Evolutionary conservation across 2,888 invertebrate genomes (phyloP), one percentile per base, ranked within the genome.

Genomic region (Dicyrtomina minuta): DNA sequence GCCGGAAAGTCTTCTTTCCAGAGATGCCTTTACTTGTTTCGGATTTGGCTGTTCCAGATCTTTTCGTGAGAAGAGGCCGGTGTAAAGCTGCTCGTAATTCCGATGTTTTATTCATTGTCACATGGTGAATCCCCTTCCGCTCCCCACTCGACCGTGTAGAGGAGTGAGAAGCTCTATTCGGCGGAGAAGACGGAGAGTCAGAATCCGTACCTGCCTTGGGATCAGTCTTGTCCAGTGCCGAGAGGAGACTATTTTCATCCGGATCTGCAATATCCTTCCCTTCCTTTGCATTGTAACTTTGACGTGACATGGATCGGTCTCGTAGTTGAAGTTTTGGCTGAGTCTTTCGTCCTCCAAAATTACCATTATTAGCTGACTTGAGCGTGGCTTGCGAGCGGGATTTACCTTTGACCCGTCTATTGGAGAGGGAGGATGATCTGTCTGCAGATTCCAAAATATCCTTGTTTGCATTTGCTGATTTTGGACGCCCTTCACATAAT

Each of bases 91-190:
- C 64, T 2, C 64, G 51, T 8, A 65, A 24, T 22, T 65, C 64
- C 13, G 53, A 65, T 24, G 64, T 65, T 33, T 53, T 65, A 33
- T 65, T 65, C 64, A 65, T 65, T 13, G 53, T 53, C 24, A 65
- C 64, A 39, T 58, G 41, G 22, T 17, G 17, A 1, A 33, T 56
- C 33, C 33, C 33, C n/a, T 33, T 58, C 20, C 53, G 53, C 2
- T 58, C 22, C 1, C 26, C 55, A 55, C 55, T 55, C 1, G 27
- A 13, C 10, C 41, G 39, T 33, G 33, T 33, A 33, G 58, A 17
- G 12, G 17, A 15, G 56, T 33, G 56, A 56, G 56, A 58, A 3
- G 4, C 33, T 5, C 33, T 3, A 8, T 33, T 33, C 8, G 33
- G 33, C 33, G 3, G 33, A 8, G 33, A 33, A 5, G n/a, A n/a